Evolutionary conservation across 2,888 invertebrate species (phyloP), one percentile per base, ranked within the genome.

Genomic region (Heliconius erato): DNA sequence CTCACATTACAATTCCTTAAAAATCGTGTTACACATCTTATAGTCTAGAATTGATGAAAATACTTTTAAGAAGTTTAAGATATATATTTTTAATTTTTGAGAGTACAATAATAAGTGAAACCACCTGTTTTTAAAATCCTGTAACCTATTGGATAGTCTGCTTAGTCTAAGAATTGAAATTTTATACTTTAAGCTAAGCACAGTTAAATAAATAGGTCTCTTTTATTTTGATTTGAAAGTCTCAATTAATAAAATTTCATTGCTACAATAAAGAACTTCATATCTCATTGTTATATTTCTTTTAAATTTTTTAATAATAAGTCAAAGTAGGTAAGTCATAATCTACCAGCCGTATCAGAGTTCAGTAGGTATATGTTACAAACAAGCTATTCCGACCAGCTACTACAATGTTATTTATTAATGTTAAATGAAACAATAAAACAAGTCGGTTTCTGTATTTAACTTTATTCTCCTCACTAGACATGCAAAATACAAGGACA

Each of bases 401-500:
- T 9, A 23, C 19, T 11, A 28, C 4, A 74, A 3, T 40, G 19
- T 35, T 28, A 71, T 28, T 72, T 54, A 32, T n/a, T 23, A 79
- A 49, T 23, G 11, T 35, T 68, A 23, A 67, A 81, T 81, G 79
- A 59, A 59, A 87, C 35, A 84, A 82, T 78, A 79, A 85, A 82
- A 80, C 83, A 84, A 85, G 87, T 90, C 89, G 90, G 63, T 69
- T 82, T 86, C 71, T 80, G 84, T 93, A 92, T 90, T 90, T 94
- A 93, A 94, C 92, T 95, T 95, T 95, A 95, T 94, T 95, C 92
- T 93, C 91, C 92, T 94, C 92, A 92, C 94, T 95, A 95, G 89
- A 93, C 92, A 95, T 95, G 94, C 94, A 94, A 87, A 94, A 94
- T 94, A 94, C 91, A 94, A 91, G 91, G 92, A 92, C 91, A 92